Evolutionary conservation across 2,797 vertebrate genomes (phyloP).

Genomic region (Pagetopsis macropterus): DNA sequence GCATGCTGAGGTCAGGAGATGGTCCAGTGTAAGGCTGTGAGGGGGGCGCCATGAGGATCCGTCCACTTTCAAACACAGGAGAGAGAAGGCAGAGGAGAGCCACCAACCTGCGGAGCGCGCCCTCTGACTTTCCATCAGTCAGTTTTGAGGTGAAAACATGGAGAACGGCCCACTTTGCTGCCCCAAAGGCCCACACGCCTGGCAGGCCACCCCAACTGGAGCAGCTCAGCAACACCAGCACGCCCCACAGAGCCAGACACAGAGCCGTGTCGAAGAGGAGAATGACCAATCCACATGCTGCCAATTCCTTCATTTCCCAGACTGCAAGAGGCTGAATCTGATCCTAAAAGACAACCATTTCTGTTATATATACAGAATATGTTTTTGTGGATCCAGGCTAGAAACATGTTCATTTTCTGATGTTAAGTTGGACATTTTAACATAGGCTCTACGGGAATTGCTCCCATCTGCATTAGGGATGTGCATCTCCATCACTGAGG

Average conservation of each 20-base stretch:
- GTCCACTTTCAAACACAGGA: constrained; percentile 70
- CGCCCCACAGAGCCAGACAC: constrained; percentile 29
- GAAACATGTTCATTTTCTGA: too few species aligned
- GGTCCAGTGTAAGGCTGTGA: not conserved
- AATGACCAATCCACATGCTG: constrained; percentile 29
- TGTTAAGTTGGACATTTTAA: too few species aligned
- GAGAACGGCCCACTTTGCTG: constrained; percentile 63
- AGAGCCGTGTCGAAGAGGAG: constrained; percentile 56
- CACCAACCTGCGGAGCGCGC: constrained; percentile 51
- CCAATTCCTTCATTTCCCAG: constrained; percentile 28
- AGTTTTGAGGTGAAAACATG: constrained; percentile 22
- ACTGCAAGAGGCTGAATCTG: constrained; percentile 10
- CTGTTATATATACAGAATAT: not conserved
- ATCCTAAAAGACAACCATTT: constrained; percentile 15
- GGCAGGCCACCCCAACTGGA: constrained; percentile 42
- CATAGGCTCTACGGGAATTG: too few species aligned
- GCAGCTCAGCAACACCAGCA: constrained; percentile 29
- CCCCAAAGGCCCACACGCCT: constrained; percentile 71
- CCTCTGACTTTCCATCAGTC: constrained; percentile 26
- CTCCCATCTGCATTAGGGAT: too few species aligned
- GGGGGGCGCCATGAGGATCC: constrained; percentile 32
- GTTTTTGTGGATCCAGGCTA: too few species aligned
- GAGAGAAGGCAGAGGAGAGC: constrained; percentile 72
- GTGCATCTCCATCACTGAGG: too few species aligned
- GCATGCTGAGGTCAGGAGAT: constrained; percentile 48